These are phyloP conservation scores for Phylloscopus trochilus DNA, from an alignment of 2,113 vertebrate species.

Conservation along the genomic window DNA sequence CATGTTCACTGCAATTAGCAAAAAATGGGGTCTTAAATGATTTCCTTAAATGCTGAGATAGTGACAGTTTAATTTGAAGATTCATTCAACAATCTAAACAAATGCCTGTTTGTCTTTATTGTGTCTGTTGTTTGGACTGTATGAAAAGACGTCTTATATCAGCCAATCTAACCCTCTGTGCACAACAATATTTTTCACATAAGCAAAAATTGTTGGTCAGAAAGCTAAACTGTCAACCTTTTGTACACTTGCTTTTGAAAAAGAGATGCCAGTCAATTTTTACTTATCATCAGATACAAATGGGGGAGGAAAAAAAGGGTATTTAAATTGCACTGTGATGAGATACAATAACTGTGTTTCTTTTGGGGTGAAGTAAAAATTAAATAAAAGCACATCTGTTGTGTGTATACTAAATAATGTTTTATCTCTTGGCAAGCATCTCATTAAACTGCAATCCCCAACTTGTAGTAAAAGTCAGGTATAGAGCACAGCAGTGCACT, in stretches of 20 bases:
- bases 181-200: neutral
- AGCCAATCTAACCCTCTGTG: neutral
- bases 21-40: neutral
- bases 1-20: neutral
- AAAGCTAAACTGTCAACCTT: neutral
- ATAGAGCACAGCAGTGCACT: neutral
- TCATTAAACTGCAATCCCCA: neutral
- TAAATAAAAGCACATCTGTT: neutral
- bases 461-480: neutral
- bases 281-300: neutral
- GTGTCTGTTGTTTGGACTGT: neutral
- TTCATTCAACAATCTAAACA: neutral
- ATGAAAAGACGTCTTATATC: neutral
- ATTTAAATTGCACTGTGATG: neutral
- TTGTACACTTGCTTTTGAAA: neutral
- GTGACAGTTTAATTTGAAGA: neutral
- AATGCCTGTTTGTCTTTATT: neutral
- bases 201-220: neutral
- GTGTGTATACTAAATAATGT: neutral
- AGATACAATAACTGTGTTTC: neutral
- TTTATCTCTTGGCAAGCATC: neutral
- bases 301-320: rapidly evolving
- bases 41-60: neutral
- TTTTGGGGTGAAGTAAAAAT: neutral
- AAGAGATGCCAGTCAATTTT: neutral